These are phyloP conservation scores for Hipposideros armiger DNA, from an alignment of 2,113 vertebrate genomes.

Conservation along the genomic window DNA sequence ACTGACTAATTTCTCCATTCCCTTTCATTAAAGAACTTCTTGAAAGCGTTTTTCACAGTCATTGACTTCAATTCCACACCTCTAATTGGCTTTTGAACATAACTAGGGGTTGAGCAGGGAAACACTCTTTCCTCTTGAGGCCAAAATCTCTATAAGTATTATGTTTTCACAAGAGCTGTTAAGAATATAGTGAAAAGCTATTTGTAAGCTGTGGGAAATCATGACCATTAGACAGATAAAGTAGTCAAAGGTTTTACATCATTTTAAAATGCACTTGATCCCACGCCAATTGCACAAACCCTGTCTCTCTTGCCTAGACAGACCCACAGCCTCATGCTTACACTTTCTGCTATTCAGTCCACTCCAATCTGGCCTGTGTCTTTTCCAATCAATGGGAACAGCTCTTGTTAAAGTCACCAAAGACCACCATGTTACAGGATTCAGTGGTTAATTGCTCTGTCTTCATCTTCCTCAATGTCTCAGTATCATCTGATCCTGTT, in stretches of 20 bases:
- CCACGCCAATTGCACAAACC: background rate
- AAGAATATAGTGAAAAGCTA: constrained; percentile 15
- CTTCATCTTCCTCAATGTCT: background rate
- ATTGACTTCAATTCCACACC: background rate
- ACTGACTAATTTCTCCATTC: background rate
- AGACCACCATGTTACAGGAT: background rate
- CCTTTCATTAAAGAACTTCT: background rate
- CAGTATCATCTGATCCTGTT: background rate
- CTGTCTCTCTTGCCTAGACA: background rate
- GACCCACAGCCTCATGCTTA: background rate
- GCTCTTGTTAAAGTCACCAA: background rate
- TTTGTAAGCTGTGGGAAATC: background rate
- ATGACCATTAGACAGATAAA: background rate
- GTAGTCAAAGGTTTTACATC: background rate
- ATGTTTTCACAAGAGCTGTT: background rate
- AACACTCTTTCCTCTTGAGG: background rate
- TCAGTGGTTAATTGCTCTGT: background rate
- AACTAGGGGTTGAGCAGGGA: background rate
- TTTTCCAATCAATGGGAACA: background rate
- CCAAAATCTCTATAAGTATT: background rate
- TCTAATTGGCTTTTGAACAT: background rate
- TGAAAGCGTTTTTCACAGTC: background rate
- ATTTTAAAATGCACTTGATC: constrained; percentile 15
- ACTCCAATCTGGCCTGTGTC: background rate
- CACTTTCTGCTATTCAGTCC: background rate